Percentiles rank a stretch among this genome's conserved stretches.
Conservation (phyloP, 2,888 invertebrate genomes). For the Hypselothyrea guttata region DNA sequence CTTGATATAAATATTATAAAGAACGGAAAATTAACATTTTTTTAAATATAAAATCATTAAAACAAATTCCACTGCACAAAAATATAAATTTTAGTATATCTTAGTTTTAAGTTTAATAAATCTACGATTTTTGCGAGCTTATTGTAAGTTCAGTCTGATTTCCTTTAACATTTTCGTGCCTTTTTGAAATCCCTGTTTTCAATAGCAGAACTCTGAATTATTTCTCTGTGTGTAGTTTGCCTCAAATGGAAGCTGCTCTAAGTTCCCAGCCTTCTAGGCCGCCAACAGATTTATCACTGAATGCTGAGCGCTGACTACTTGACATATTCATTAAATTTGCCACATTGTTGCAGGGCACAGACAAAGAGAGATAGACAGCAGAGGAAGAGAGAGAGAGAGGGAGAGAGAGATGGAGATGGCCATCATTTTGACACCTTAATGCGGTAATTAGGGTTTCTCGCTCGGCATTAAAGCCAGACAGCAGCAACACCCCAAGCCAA, state of each 20-base stretch:
- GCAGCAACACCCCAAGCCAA: constrained; percentile 56
- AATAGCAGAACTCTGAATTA: no score
- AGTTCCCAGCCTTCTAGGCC: constrained; percentile 52
- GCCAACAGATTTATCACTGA: constrained; percentile 70
- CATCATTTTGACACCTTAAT: constrained; percentile 81
- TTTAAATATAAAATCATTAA: no score
- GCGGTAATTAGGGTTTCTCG: constrained; percentile 78
- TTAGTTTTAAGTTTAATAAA: no score
- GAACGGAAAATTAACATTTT: no score
- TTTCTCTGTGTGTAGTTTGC: no score
- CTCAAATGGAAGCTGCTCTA: constrained; percentile 4
- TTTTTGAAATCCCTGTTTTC: no score
- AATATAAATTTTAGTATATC: no score
- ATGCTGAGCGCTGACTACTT: constrained; percentile 66
- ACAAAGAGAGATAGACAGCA: background rate
- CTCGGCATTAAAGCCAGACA: constrained; percentile 59
- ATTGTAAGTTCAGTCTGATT: no score
- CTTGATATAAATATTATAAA: no score
- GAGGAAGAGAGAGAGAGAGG: background rate
- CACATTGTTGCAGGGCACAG: constrained; percentile 61
- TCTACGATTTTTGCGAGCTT: no score
- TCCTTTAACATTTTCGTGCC: no score
- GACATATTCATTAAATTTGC: constrained; percentile 76
- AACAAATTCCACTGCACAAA: no score
- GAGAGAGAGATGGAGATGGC: constrained; percentile 54